Evolutionary conservation across 2,888 invertebrate genomes (phyloP).

Genomic region (Clunio marinus): DNA sequence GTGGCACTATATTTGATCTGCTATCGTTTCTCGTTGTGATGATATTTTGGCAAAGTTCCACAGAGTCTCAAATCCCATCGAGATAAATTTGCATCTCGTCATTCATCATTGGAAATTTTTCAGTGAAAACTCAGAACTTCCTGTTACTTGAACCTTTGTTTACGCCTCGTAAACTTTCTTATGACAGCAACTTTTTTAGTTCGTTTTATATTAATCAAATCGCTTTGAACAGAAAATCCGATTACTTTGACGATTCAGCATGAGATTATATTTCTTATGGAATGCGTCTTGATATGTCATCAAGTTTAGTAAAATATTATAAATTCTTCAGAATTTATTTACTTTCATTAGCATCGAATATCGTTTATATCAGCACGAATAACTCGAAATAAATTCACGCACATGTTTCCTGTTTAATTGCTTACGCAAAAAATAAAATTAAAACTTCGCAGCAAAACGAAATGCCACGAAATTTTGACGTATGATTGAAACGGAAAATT

Average conservation of each 20-base stretch:
- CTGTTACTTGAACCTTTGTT: slow-evolving; percentile 17
- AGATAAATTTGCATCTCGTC: neutral
- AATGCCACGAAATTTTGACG: neutral
- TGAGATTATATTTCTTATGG: too few species aligned
- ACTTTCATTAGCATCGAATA: neutral
- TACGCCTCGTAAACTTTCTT: neutral
- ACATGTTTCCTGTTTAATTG: neutral
- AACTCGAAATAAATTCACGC: neutral
- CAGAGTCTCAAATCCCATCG: too few species aligned
- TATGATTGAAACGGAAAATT: slow-evolving; percentile 6
- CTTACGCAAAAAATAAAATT: neutral
- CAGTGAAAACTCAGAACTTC: neutral
- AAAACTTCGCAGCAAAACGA: neutral
- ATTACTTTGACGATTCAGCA: too few species aligned
- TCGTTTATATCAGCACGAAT: neutral
- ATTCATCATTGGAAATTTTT: neutral
- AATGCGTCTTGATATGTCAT: too few species aligned
- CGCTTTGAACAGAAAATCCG: too few species aligned
- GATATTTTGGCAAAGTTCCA: too few species aligned
- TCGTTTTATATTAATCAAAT: too few species aligned
- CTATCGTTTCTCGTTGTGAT: too few species aligned
- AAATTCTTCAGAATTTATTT: too few species aligned
- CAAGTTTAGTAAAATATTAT: too few species aligned
- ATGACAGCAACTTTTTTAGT: too few species aligned
- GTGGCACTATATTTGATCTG: too few species aligned